Percentiles rank a stretch among this genome's conserved stretches.
These are phyloP conservation scores for Grammomys dolichurus DNA, from an alignment of 2,113 vertebrate species.

Conservation along the genomic window DNA sequence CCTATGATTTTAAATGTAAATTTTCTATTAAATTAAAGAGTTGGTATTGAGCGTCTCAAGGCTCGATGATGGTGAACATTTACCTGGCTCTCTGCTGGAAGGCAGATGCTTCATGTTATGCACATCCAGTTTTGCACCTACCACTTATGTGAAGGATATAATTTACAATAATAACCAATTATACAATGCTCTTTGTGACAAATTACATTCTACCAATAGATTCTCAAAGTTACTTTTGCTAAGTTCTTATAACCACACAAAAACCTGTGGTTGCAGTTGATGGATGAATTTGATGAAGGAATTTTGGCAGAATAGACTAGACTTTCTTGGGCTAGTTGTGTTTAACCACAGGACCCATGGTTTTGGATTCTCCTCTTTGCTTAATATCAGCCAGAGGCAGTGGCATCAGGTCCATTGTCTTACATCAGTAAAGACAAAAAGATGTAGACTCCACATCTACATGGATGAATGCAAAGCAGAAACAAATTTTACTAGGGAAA, in stretches of 20 bases:
- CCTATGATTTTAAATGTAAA: not conserved
- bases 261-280: not conserved
- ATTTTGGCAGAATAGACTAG: not conserved
- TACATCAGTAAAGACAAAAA: not conserved
- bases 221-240: constrained; percentile 7
- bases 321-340: not conserved
- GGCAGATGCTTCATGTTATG: not conserved
- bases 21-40: constrained; percentile 19
- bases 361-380: not conserved
- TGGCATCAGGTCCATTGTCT: not conserved
- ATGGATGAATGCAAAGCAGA: not conserved
- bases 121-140: not conserved
- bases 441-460: not conserved
- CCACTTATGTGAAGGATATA: constrained; percentile 1
- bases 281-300: not conserved
- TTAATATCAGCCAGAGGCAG: not conserved
- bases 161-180: constrained; percentile 1
- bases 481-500: not conserved
- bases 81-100: not conserved
- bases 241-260: not conserved
- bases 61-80: not conserved
- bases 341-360: not conserved
- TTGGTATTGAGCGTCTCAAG: constrained; percentile 32
- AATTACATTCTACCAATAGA: not conserved
- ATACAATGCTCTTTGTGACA: not conserved